Evolutionary conservation across 2,797 vertebrate genomes (phyloP).

Genomic region (Tokudaia tokunoshimensis): DNA sequence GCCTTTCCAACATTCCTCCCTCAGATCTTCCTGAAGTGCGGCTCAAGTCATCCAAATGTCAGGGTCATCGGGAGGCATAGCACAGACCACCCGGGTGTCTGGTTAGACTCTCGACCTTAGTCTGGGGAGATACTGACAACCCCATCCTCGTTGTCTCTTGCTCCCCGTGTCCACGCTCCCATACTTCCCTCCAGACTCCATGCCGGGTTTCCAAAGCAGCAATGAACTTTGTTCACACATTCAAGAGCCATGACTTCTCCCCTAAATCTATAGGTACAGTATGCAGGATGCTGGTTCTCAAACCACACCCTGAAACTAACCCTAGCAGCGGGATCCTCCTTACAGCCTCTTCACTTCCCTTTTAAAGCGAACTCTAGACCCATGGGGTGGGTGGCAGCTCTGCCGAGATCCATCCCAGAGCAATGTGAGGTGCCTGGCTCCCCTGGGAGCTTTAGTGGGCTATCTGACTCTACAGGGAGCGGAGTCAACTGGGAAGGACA

Average conservation of each 20-base stretch:
- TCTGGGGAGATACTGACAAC: not conserved
- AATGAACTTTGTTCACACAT: not conserved
- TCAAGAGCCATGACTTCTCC: not conserved
- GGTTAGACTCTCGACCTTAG: accelerated
- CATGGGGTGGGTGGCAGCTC: accelerated
- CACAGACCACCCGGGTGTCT: not conserved
- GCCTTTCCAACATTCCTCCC: not conserved
- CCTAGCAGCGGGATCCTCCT: not conserved
- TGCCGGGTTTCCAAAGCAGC: not conserved
- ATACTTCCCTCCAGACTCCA: not conserved
- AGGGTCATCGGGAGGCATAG: not conserved
- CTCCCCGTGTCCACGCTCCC: accelerated
- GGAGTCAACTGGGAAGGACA: not conserved
- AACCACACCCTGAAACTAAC: not conserved
- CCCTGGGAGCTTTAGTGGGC: not conserved
- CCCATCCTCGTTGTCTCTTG: not conserved
- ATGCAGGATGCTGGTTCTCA: not conserved
- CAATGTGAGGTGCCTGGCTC: not conserved
- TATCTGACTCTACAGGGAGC: not conserved
- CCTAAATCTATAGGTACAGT: not conserved
- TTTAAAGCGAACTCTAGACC: not conserved
- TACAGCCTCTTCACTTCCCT: not conserved
- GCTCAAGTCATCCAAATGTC: not conserved
- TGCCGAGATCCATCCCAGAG: not conserved
- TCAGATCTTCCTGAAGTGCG: not conserved